Evolutionary conservation across 2,888 invertebrate genomes (phyloP).

Genomic region (Bibio marci): DNA sequence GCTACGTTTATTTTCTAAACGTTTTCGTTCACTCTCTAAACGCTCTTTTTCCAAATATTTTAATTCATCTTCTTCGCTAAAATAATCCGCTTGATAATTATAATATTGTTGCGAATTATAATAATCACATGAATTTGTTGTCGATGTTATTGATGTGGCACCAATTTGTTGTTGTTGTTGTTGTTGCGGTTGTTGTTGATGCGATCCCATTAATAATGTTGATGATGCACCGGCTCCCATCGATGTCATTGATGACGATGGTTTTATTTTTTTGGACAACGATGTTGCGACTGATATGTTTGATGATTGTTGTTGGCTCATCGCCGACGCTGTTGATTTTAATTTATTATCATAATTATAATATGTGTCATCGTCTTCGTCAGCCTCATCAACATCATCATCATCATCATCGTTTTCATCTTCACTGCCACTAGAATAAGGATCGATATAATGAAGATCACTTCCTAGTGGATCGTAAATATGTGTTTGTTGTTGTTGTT

Average conservation of each 20-base stretch:
- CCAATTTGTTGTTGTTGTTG: neutral
- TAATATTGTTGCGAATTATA: constrained; percentile 13
- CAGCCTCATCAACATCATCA: neutral
- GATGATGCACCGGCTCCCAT: constrained; percentile 1
- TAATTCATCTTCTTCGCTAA: constrained; percentile 29
- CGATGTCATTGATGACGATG: too few species aligned
- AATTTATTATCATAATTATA: constrained; percentile 1
- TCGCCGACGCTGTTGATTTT: too few species aligned
- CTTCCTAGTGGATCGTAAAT: neutral
- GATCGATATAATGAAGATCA: neutral
- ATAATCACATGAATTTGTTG: constrained; percentile 10
- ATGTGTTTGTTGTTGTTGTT: neutral
- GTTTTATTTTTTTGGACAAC: too few species aligned
- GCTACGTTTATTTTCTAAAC: too few species aligned
- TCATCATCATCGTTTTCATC: constrained; percentile 1
- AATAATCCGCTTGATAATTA: constrained; percentile 28
- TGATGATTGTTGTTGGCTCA: too few species aligned
- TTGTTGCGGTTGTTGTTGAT: too few species aligned
- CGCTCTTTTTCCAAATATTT: constrained; percentile 26
- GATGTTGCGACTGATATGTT: too few species aligned
- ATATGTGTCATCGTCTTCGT: neutral
- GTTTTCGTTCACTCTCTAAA: constrained; percentile 1
- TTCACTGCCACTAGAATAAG: neutral
- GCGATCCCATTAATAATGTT: constrained; percentile 1
- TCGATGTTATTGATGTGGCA: constrained; percentile 1